These are phyloP conservation scores for Distichodus sexfasciatus DNA, from an alignment of 2,797 vertebrate genomes.

Conservation along the genomic window DNA sequence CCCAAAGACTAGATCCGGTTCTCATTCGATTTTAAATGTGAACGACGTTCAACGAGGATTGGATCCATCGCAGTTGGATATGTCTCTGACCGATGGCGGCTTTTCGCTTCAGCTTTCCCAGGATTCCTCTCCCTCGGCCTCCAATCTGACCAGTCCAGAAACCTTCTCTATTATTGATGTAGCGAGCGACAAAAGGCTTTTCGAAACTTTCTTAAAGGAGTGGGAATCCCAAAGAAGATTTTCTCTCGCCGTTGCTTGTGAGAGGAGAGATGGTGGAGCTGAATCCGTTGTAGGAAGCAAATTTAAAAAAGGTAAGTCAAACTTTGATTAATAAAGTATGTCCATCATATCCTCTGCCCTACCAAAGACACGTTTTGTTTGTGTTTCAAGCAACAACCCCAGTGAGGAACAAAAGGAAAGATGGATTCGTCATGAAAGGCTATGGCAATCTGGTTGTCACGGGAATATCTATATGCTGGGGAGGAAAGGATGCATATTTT, in stretches of 20 bases:
- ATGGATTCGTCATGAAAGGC: slow-evolving; percentile 81
- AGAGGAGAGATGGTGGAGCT: slow-evolving; percentile 68
- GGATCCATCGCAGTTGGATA: slow-evolving; percentile 44
- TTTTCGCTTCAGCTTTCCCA: slow-evolving; percentile 82
- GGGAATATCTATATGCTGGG: slow-evolving; percentile 93
- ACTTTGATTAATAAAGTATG: not conserved
- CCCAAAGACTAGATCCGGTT: not conserved
- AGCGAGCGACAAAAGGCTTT: slow-evolving; percentile 83
- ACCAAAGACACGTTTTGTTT: not conserved
- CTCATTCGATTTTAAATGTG: not conserved
- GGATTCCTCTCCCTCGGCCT: slow-evolving; percentile 60
- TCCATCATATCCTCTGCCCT: not conserved
- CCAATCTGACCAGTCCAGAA: slow-evolving; percentile 70
- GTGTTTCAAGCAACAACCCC: slow-evolving; percentile 52
- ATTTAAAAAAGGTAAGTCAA: slow-evolving; percentile 81
- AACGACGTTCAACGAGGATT: slow-evolving; percentile 21
- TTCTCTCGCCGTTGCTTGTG: slow-evolving; percentile 86
- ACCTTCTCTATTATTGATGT: slow-evolving; percentile 90
- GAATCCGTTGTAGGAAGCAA: slow-evolving; percentile 75
- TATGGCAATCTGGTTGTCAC: slow-evolving; percentile 75
- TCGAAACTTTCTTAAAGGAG: slow-evolving; percentile 86
- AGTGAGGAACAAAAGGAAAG: slow-evolving; percentile 49
- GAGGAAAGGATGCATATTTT: slow-evolving; percentile 92
- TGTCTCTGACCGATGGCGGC: slow-evolving; percentile 58
- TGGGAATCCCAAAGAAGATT: slow-evolving; percentile 84